These are phyloP conservation scores for Discoglossus pictus DNA, from an alignment of 2,797 vertebrate species.

Conservation along the genomic window DNA sequence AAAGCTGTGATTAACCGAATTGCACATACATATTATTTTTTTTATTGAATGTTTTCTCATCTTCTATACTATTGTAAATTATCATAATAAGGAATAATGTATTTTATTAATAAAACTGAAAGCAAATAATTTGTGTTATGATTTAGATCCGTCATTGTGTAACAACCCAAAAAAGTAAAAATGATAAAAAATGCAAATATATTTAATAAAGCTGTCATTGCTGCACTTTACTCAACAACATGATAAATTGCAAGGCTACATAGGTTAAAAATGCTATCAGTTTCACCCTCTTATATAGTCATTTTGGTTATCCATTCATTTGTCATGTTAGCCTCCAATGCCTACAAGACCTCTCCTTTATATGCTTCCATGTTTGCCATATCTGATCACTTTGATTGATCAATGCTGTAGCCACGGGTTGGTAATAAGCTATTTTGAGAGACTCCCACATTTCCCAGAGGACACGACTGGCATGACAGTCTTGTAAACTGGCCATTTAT, in stretches of 20 bases:
- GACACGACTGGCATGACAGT: conserved; percentile 83
- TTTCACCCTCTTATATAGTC: conserved; percentile 20
- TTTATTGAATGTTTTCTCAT: no score
- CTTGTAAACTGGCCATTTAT: conserved; percentile 91
- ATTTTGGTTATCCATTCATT: conserved; percentile 54
- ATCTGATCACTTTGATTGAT: conserved; percentile 94
- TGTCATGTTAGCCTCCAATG: conserved; percentile 63
- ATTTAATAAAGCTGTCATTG: no score
- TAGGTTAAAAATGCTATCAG: neutral
- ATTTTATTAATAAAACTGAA: no score
- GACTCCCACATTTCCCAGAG: conserved; percentile 83
- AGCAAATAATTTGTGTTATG: no score
- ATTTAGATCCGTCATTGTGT: conserved; percentile 3
- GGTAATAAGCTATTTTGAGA: conserved; percentile 85
- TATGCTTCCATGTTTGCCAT: conserved; percentile 83
- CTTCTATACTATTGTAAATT: no score
- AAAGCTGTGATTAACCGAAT: no score
- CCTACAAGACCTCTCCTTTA: conserved; percentile 73
- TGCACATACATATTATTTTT: no score
- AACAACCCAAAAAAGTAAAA: neutral
- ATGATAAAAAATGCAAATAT: no score
- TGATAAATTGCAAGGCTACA: neutral
- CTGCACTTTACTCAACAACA: neutral
- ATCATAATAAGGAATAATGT: no score
- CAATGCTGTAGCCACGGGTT: conserved; percentile 80